Evolutionary conservation across 2,113 vertebrate genomes (phyloP).

Genomic region (Festucalex cinctus): DNA sequence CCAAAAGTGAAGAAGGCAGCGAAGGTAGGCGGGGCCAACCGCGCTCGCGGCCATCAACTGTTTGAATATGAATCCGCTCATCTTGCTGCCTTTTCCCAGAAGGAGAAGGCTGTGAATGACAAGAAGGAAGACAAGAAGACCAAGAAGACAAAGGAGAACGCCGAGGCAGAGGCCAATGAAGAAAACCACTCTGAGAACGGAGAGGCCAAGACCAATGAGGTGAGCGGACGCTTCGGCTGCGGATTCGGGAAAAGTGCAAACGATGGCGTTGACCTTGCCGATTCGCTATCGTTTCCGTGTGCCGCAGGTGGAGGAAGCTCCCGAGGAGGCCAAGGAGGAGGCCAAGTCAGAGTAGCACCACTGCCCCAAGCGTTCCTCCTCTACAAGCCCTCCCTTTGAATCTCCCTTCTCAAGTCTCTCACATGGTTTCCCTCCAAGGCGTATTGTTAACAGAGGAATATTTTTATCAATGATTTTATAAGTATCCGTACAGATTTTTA

Average conservation of each 20-base stretch:
- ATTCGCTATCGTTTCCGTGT: slow-evolving; percentile 9
- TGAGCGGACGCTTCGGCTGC: slow-evolving; percentile 41
- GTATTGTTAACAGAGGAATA: slow-evolving; percentile 83
- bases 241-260: not conserved
- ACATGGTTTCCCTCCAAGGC: slow-evolving; percentile 78
- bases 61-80: not conserved
- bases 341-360: slow-evolving; percentile 78
- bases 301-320: slow-evolving; percentile 69
- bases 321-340: slow-evolving; percentile 74
- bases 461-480: slow-evolving; percentile 85
- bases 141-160: slow-evolving; percentile 85
- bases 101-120: slow-evolving; percentile 86
- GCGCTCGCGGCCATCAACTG: not conserved
- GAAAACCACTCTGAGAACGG: slow-evolving; percentile 92
- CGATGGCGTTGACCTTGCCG: not conserved
- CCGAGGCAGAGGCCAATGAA: slow-evolving; percentile 83
- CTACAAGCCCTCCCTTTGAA: slow-evolving; percentile 2
- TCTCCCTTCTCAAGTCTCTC: slow-evolving; percentile 60
- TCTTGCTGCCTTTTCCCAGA: slow-evolving; percentile 64
- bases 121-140: slow-evolving; percentile 85
- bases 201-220: slow-evolving; percentile 88
- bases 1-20: slow-evolving; percentile 85
- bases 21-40: slow-evolving; percentile 71
- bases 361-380: slow-evolving; percentile 54
- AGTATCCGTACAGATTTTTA: slow-evolving; percentile 84